Evolutionary conservation across 2,888 invertebrate species (phyloP).

Genomic region (Macrosoma leucophasiata): DNA sequence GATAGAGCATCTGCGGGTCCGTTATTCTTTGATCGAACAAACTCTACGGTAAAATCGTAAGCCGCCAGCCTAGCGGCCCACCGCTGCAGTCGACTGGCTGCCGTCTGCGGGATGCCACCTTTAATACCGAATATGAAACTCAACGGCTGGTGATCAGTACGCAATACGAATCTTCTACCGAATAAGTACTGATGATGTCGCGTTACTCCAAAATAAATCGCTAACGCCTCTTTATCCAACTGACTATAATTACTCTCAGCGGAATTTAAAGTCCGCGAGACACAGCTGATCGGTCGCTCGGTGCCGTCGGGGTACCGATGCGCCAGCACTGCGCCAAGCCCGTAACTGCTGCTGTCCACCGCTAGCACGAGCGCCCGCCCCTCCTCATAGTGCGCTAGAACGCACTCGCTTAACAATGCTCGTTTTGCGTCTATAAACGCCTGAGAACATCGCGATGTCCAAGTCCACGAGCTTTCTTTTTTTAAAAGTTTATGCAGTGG

Average conservation of each 20-base stretch:
- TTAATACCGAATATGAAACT: constrained; percentile 34
- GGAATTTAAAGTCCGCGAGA: constrained; percentile 22
- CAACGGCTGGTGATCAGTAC: constrained; percentile 48
- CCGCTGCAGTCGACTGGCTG: constrained; percentile 33
- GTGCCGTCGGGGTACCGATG: constrained; percentile 19
- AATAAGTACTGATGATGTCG: constrained; percentile 28
- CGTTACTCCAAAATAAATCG: constrained; percentile 25
- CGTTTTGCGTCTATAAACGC: constrained; percentile 21
- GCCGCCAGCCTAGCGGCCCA: constrained; percentile 35
- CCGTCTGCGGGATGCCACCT: constrained; percentile 30
- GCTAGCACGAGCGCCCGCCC: constrained; percentile 14
- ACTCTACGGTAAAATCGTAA: constrained; percentile 30
- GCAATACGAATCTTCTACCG: constrained; percentile 29
- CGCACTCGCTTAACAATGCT: constrained; percentile 12
- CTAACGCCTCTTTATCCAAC: constrained; percentile 28
- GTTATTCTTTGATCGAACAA: constrained; percentile 18
- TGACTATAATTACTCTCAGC: constrained; percentile 28
- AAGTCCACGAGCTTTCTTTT: constrained; percentile 4
- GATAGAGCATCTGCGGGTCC: constrained; percentile 24
- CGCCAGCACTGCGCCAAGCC: constrained; percentile 23
- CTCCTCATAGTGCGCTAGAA: constrained; percentile 24
- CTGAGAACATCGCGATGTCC: constrained; percentile 1
- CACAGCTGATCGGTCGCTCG: constrained; percentile 27
- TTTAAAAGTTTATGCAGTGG: constrained; percentile 4
- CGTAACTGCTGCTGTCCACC: constrained; percentile 21